phyloP scores from a whole-genome alignment of 2,797 vertebrate genomes.

The Macropodus opercularis region DNA sequence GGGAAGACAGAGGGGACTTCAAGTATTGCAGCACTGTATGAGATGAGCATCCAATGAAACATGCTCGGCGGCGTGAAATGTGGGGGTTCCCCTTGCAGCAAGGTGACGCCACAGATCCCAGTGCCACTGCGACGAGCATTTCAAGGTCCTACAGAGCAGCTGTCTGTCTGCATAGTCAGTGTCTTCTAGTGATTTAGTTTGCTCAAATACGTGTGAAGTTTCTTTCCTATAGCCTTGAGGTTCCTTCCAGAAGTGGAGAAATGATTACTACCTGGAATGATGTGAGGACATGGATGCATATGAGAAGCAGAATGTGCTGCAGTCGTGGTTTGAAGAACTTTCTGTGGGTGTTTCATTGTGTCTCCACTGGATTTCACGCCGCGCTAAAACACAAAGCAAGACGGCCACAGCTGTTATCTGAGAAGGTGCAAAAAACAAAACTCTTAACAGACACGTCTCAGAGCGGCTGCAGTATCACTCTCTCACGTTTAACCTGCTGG shows the following conservation, averaged over 20 bases:
- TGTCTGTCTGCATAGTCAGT: not conserved
- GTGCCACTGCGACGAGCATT: not conserved
- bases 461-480: slow-evolving; percentile 2
- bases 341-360: not conserved
- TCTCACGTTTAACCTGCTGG: slow-evolving; percentile 5
- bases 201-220: not conserved
- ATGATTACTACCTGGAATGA: not conserved
- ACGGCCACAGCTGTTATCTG: slow-evolving; percentile 3
- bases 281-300: not conserved
- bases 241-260: not conserved
- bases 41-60: slow-evolving; percentile 41
- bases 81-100: slow-evolving; percentile 7
- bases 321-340: not conserved
- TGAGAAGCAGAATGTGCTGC: not conserved
- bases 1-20: not conserved
- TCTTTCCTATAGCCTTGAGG: not conserved
- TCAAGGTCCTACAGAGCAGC: not conserved
- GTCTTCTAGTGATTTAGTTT: not conserved
- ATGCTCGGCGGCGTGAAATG: slow-evolving; percentile 33
- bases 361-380: not conserved
- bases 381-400: slow-evolving; percentile 38
- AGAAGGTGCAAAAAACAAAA: slow-evolving; percentile 7
- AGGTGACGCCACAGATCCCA: slow-evolving; percentile 1
- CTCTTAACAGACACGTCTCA: slow-evolving; percentile 4
- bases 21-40: not conserved